Evolutionary conservation across 2,797 vertebrate genomes (phyloP), one percentile per base, ranked within the genome.

Genomic region (Leptatherina wallacei): DNA sequence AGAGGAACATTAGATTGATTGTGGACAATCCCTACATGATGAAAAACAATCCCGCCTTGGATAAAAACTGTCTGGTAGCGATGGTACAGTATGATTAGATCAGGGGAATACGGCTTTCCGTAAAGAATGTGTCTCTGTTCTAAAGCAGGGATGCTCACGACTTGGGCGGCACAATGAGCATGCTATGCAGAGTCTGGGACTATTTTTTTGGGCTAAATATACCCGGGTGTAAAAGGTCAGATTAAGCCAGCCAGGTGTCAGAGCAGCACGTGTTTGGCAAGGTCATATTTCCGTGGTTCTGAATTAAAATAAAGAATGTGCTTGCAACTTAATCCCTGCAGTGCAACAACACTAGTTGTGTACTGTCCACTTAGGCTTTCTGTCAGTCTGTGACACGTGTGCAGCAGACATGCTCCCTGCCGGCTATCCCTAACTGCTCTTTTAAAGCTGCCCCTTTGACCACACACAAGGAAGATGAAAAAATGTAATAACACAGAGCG

Each of bases 251-350:
- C 55, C 80, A 85, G 83, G 88, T 90, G 89, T 87, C 73, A 60
- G 81, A 75, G 68, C 69, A 62, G 78, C 82, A 84, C 73, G 62
- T 83, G 87, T 61, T 55, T 52, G 6, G 54, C 51, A 22, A 80
- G 82, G 86, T 88, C 82, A 85, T 78, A 82, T 85, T 86, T 77
- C 82, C 80, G 65, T 30, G 77, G 64, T 69, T 82, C 6, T 13
- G 61, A 67, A 82, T 85, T 82, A 81, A 87, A 60, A 90, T 66
- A 81, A 85, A 78, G 64, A 67, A 80, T 85, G 78, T 76, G 81
- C 38, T 76, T 82, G 78, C 77, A 84, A 87, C 77, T 80, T 87
- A 90, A 90, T 91, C 90, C 86, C 83, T 8, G 74, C 75, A 77
- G 74, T 78, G 87, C 62, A 70, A 83, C 82, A 86, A 88, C 85